These are phyloP conservation scores for Parnassius mnemosyne DNA, from an alignment of 2,888 invertebrate species.

Conservation along the genomic window DNA sequence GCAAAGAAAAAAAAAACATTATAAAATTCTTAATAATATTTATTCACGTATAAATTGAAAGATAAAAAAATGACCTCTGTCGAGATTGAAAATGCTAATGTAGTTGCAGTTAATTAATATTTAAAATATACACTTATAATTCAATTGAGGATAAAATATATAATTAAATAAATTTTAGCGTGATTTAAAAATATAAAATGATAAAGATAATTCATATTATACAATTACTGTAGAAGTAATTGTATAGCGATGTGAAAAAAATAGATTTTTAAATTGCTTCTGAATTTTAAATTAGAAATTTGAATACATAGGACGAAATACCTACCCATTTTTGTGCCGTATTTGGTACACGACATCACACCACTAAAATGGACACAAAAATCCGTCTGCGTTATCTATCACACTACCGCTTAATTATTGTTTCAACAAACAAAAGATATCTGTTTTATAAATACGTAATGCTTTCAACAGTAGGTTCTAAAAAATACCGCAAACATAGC, in stretches of 20 bases:
- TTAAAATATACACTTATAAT: not conserved
- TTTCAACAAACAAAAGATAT: slow-evolving; percentile 34
- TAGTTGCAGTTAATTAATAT: not conserved
- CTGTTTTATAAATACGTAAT: slow-evolving; percentile 31
- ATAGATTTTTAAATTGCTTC: not conserved
- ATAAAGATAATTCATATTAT: too few relatives aligned
- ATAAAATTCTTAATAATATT: not conserved
- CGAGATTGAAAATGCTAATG: slow-evolving; percentile 5
- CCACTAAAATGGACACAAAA: slow-evolving; percentile 31
- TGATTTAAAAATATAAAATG: too few relatives aligned
- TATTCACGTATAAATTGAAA: slow-evolving; percentile 11
- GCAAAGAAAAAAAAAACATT: not conserved
- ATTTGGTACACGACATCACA: slow-evolving; percentile 31
- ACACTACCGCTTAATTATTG: slow-evolving; percentile 29
- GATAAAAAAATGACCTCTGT: slow-evolving; percentile 21
- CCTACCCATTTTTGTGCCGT: slow-evolving; percentile 31
- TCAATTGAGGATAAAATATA: too few relatives aligned
- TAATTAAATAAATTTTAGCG: too few relatives aligned
- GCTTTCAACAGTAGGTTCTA: slow-evolving; percentile 32
- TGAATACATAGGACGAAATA: slow-evolving; percentile 18
- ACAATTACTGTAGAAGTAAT: too few relatives aligned
- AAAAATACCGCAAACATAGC: slow-evolving; percentile 29
- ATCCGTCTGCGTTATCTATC: slow-evolving; percentile 29
- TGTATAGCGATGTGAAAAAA: too few relatives aligned
- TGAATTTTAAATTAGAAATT: slow-evolving; percentile 2